phyloP scores from a whole-genome alignment of 2,888 invertebrate genomes.

The Harmothoe impar region DNA sequence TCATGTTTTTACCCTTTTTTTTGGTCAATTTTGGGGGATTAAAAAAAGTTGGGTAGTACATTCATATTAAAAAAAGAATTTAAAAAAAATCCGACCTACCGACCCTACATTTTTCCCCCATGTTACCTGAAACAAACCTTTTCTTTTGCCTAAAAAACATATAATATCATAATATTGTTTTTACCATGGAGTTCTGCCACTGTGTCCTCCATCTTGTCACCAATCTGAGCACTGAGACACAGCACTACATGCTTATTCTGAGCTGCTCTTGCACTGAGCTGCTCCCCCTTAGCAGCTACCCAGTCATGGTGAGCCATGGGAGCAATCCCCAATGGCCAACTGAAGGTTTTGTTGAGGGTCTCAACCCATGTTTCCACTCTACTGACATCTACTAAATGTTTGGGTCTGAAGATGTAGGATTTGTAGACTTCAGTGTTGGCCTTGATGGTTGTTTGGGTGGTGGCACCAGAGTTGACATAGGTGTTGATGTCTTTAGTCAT shows the following conservation, averaged over 20 bases:
- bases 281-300: background rate
- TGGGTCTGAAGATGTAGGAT: background rate
- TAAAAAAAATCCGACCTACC: too few species aligned
- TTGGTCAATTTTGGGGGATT: too few species aligned
- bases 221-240: background rate
- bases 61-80: too few species aligned
- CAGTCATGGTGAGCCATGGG: background rate
- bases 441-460: background rate
- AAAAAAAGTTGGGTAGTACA: too few species aligned
- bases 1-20: too few species aligned
- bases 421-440: constrained; percentile 13
- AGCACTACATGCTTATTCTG: background rate
- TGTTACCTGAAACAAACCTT: too few species aligned
- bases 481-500: background rate
- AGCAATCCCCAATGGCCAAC: background rate
- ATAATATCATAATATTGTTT: too few species aligned
- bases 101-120: too few species aligned
- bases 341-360: background rate
- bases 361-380: background rate
- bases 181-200: background rate
- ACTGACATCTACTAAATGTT: background rate
- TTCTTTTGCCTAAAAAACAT: too few species aligned
- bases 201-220: background rate
- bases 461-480: background rate
- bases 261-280: background rate